phyloP scores from a whole-genome alignment of 2,888 invertebrate species.

The Cephonodes hylas region DNA sequence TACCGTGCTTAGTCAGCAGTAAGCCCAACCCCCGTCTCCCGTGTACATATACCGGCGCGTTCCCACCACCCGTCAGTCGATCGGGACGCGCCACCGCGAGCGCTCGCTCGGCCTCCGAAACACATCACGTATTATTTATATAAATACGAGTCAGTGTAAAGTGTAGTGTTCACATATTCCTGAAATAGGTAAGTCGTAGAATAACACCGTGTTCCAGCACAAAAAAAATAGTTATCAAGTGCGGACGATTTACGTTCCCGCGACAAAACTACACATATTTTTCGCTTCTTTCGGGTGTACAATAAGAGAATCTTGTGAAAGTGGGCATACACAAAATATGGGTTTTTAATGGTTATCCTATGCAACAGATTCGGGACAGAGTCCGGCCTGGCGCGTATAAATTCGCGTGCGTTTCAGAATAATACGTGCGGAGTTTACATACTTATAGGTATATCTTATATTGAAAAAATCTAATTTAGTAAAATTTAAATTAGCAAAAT shows the following conservation, averaged over 20 bases:
- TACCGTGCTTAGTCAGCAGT: not conserved
- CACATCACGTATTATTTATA: not conserved
- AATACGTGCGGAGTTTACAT: not conserved
- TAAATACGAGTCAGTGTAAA: constrained; percentile 6
- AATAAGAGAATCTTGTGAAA: not conserved
- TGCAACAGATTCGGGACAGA: not conserved
- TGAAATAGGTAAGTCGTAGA: not conserved
- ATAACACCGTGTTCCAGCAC: not conserved
- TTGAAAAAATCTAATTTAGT: too few relatives aligned
- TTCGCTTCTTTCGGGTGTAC: not conserved
- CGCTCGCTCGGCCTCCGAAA: not conserved
- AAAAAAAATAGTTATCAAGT: not conserved
- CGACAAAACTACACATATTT: not conserved
- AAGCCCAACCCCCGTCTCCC: constrained; percentile 8
- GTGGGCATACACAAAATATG: constrained; percentile 1
- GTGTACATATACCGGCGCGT: constrained; percentile 11
- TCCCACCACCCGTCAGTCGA: constrained; percentile 8
- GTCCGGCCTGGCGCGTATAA: not conserved
- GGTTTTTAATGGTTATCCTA: not conserved
- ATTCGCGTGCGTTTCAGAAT: too few relatives aligned
- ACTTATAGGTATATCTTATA: not conserved
- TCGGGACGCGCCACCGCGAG: constrained; percentile 1
- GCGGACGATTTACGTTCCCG: not conserved
- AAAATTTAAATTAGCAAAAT: too few relatives aligned
- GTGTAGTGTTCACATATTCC: constrained; percentile 2